Evolutionary conservation across 2,113 vertebrate species (phyloP), one percentile per base, ranked within the genome.

Genomic region (Ovis aries): DNA sequence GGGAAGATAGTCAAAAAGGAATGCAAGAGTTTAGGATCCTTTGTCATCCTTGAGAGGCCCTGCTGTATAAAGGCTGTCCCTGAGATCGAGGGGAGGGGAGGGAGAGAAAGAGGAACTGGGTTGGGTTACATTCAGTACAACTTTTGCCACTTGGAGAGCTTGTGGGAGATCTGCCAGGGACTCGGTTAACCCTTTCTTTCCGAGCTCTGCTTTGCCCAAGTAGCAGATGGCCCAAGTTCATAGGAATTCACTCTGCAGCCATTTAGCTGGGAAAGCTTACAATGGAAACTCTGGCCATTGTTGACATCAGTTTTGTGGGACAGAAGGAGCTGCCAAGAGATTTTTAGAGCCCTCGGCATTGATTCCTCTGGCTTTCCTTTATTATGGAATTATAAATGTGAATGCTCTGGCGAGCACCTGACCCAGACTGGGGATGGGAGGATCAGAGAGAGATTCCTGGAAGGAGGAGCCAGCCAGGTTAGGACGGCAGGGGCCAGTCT

Each of bases 131-230:
- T 14, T 96, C 91, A 45, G 10, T 33, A 60, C 16, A 60, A 8
- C 57, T 90, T 81, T 13, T 71, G 94, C 92, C 67, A 36, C 84
- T 83, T 36, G 27, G 90, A 93, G 93, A 71, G 77, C 60, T 33
- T 7, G 11, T 27, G 40, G 71, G 74, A 57, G 59, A 62, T 31
- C 45, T 25, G 29, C 52, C 64, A 7, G 74, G 50, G 71, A 6
- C 17, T 59, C 45, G 0, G 14, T 97, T 98, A 96, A 96, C 88
- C 67, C 95, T 91, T 91, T 25, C 89, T 87, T 82, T 88, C 25
- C 7, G 0, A 1, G 3, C 33, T 94, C 57, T 7, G 59, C 83
- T 45, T 62, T 31, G 16, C 55, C 95, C n/a, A 19, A n/a, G 50
- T 16, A 12, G 29, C 7, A 5, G 7, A 19, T 1, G 6, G 36